Base-by-base conservation (phyloP, 2,888 invertebrate species). In the Polymixis lichenea region DNA sequence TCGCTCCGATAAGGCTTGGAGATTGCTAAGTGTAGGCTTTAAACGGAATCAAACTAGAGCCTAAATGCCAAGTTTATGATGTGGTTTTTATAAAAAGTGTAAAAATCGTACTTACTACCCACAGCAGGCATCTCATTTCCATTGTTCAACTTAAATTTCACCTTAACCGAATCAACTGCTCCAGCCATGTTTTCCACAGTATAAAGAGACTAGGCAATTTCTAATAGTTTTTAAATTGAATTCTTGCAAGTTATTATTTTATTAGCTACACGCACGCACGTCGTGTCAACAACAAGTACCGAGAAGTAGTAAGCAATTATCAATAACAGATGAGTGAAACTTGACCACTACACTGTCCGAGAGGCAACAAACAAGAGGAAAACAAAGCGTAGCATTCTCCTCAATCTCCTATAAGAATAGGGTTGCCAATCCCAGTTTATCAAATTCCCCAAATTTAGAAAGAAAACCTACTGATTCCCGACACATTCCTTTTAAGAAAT, bases 81-180 rank as follows among this genome's bases (percentile, higher is more conserved):
- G 6, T 9, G n/a, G 19, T 8, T 66, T 32, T 17, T 17, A 19
- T 11, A 38, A 53, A 66, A 51, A n/a, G 22, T 28, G 17, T 32
- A 32, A 51, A 53, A 56, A 46, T 56, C 28, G 0, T 75, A 92
- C 94, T 94, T 90, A 95, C 94, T 83, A 49, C 94, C 95, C 19
- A 94, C 83, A n/a, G 91, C 89, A 22, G 95, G 95, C 91, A 95
- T 93, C 19, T 83, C 8, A 4, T 80, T 64, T 6, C 92, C 92
- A 85, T 91, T 93, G 68, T 92, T 93, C 8, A 95, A 78, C 0
- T 69, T 80, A 60, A 90, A 90, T 49, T 83, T 53, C 28, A 75
- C 67, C 19, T 32, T 15, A 61, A 38, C 28, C 15, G 62, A 32
- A 66, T 83, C 82, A 19, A 76, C 28, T 28, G 78, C 75, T 51